Base-by-base conservation (phyloP, 2,888 invertebrate genomes). In the Spialia ferax region DNA sequence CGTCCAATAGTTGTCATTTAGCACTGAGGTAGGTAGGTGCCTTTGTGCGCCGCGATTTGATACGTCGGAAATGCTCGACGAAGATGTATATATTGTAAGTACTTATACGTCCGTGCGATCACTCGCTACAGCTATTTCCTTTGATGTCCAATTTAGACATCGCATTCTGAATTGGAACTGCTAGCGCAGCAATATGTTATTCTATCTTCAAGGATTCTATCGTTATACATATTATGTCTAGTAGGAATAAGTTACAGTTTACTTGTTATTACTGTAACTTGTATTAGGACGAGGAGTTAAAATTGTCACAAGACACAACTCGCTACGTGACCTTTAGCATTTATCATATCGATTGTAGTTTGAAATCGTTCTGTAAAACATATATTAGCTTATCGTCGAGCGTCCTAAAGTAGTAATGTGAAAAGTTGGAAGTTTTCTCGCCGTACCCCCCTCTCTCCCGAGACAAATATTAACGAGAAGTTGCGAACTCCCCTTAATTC, bases 391-490 rank as follows among this genome's bases (percentile, higher is more conserved):
- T 64, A 71, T 70, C 65, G 67, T 57, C 62, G 70, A 70, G 68
- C 65, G 71, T 70, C 68, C 62, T 59, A 48, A 69, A 69, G 67
- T 61, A 59, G 63, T 72, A 74, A 74, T 73, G 73, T 68, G 70
- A 67, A 73, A 74, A 74, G 69, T 72, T 71, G 68, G 50, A 57
- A 62, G 66, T 68, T 65, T 62, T 42, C 64, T 13, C 61, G 67
- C 67, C 65, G 57, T 57, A 64, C 69, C 64, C 72, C 62, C 38
- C 38, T n/a, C 72, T 48, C 67, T n/a, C 72, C 52, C 67, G 71
- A 71, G 72, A 71, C 72, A 72, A 71, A 73, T 70, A 70, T 74
- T 69, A 71, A 71, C 69, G 69, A 61, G 65, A 67, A 73, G 65
- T 74, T 74, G 63, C 57, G 60, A 71, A 68, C 70, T 72, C 69